Evolutionary conservation across 2,113 vertebrate species (phyloP), one percentile per base, ranked within the genome.

Genomic region (Antechinus flavipes): DNA sequence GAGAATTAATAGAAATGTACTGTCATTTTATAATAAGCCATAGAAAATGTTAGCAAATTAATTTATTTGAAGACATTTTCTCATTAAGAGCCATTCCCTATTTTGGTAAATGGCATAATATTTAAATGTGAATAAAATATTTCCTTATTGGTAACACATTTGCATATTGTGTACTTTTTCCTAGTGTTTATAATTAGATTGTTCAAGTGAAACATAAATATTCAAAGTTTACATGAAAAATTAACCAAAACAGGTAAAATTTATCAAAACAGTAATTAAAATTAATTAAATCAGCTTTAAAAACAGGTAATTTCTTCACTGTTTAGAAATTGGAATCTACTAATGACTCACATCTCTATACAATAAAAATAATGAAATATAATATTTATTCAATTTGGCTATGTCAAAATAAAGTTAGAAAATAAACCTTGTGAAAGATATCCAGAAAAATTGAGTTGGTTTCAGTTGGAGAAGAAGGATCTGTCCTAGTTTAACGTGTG

Each of bases 11-110:
- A 52, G 19, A 89, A 91, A 92, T 14, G 23, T 11, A 50, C 23
- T 96, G 14, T 56, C 54, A 89, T 47, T 95, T n/a, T 54, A 27
- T 92, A 76, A 91, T 91, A n/a, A 95, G 24, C 54, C 94, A 93
- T 54, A 8, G 26, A 49, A 97, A 22, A 61, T 30, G 2, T 58
- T 27, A 68, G 58, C 12, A 14, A 68, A 49, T 56, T 93, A 2
- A 89, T 1, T 47, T 12, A 24, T 93, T 35, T 61, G 56, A 93
- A 92, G 95, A 52, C 3, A 91, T 22, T 24, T 95, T 95, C 58
- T 84, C n/a, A 89, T 50, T 54, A 0, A 91, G 91, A 94, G n/a
- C 19, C 50, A 54, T 3, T 42, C 42, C 7, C 68, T 84, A 16
- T n/a, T 16, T 42, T 7, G 35, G 19, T 22, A 23, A 42, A 42